Evolutionary conservation across 1,140 invertebrate species (phyloP), one percentile per base, ranked within the genome.

Genomic region (Lanistes nyassanus): DNA sequence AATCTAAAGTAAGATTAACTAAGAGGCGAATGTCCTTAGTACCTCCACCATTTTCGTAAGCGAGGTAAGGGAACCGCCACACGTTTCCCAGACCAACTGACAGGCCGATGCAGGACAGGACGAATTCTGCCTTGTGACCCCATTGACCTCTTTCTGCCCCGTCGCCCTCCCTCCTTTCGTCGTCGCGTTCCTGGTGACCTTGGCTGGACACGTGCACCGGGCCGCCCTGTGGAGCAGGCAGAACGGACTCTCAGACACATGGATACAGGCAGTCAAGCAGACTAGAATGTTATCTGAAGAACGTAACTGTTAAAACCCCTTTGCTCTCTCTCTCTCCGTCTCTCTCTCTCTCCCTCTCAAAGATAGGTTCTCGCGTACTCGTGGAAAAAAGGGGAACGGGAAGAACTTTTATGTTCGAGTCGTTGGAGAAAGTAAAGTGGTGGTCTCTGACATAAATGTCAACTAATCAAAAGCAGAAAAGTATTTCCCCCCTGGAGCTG

Each of bases 11-110:
- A 23, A 37, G 7, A 31, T 16, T 42, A 26, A 19, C 31, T 29
- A 37, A 51, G 19, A 34, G 7, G 26, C 31, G 7, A 29, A 4
- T 65, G 2, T 34, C 21, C 31, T 58, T 55, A 53, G n/a, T 83
- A 87, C 88, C 89, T 76, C 89, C 89, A 29, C 89, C 89, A 80
- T 90, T 88, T 78, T 88, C 85, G 72, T 86, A 90, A 62, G 88
- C 89, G 47, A 90, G 81, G 78, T 90, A 90, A 16, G 89, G 89
- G 79, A 90, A 90, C 37, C 89, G 82, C 89, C 89, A 90, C n/a
- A 90, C 89, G 76, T 90, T 90, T 11, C 89, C 89, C 76, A 84
- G 78, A 16, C 88, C 89, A 19, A 90, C 89, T 4, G 87, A 86
- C 76, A 88, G 81, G 4, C 88, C 83, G 21, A 89, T 82, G 73